A percentile compares a stretch with the other conserved stretches of the same genome.
These are phyloP conservation scores for Tenebrosternarchus preto DNA, from an alignment of 2,113 vertebrate genomes.

Conservation along the genomic window DNA sequence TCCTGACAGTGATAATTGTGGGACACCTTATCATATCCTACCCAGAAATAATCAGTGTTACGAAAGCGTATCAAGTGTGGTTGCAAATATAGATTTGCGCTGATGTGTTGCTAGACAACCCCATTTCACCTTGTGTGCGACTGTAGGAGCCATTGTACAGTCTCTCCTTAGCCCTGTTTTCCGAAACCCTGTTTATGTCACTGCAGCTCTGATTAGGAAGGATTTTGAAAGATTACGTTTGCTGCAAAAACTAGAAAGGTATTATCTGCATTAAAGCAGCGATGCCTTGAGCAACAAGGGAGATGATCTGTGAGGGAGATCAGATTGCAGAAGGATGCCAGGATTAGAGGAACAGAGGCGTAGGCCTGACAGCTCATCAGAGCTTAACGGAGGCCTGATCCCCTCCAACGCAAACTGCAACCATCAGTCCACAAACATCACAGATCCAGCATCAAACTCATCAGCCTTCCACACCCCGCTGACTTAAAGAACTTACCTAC, in stretches of 20 bases:
- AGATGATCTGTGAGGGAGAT: conserved; percentile 68
- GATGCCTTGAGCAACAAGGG: conserved; percentile 57
- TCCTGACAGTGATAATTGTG: conserved; percentile 45
- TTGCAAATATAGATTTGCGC: conserved; percentile 24
- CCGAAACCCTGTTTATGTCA: conserved; percentile 57
- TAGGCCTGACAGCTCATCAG: conserved; percentile 66
- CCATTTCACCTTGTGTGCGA: neutral
- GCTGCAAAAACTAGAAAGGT: conserved; percentile 57
- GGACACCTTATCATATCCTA: conserved; percentile 44
- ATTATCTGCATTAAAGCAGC: conserved; percentile 69
- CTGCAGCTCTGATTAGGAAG: conserved; percentile 62
- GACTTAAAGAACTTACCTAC: neutral
- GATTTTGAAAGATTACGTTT: conserved; percentile 68
- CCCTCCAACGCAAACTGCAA: conserved; percentile 42
- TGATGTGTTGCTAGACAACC: conserved; percentile 20
- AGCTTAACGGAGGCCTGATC: conserved; percentile 64
- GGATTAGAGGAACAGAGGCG: conserved; percentile 66
- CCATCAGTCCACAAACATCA: conserved; percentile 48
- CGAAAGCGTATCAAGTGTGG: conserved; percentile 26
- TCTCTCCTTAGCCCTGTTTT: conserved; percentile 44
- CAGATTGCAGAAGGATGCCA: conserved; percentile 61
- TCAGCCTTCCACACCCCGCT: neutral
- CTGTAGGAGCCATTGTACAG: conserved; percentile 8
- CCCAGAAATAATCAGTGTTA: conserved; percentile 39
- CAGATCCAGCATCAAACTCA: conserved; percentile 46